These are phyloP conservation scores for Dryoscopus gambensis DNA, from an alignment of 2,113 vertebrate genomes.

Conservation along the genomic window DNA sequence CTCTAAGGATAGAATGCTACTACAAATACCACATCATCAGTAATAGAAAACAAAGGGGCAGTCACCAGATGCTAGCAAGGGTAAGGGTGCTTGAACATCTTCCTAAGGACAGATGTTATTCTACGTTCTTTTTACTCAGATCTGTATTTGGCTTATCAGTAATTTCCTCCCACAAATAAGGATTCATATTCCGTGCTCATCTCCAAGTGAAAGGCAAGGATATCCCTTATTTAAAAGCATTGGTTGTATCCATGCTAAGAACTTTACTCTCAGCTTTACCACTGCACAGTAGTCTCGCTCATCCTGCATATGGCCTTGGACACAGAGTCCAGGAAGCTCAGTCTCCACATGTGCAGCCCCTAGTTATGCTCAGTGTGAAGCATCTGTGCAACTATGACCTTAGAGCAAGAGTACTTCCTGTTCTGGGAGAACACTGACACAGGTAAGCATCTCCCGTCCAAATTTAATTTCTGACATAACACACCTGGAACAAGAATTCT, in stretches of 20 bases:
- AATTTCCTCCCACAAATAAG: neutral
- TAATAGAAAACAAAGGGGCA: neutral
- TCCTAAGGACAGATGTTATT: neutral
- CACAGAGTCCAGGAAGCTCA: neutral
- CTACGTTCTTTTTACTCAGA: neutral
- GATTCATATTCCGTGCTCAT: neutral
- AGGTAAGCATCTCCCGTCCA: neutral
- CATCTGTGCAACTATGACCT: neutral
- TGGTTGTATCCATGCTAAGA: neutral
- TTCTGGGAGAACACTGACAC: neutral
- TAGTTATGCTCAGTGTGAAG: neutral
- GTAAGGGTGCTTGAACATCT: neutral
- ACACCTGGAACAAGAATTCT: neutral
- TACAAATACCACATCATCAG: neutral
- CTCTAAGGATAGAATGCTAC: neutral
- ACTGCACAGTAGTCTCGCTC: neutral
- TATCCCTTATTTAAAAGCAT: neutral
- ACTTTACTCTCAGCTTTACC: neutral
- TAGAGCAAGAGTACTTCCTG: neutral
- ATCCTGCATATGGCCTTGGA: neutral
- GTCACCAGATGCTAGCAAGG: neutral
- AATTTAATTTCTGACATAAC: neutral
- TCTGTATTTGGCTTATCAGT: neutral
- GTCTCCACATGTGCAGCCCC: neutral
- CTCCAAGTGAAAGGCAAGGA: neutral